Conservation (phyloP, 2,113 vertebrate genomes). For the Salvelinus namaycush region DNA sequence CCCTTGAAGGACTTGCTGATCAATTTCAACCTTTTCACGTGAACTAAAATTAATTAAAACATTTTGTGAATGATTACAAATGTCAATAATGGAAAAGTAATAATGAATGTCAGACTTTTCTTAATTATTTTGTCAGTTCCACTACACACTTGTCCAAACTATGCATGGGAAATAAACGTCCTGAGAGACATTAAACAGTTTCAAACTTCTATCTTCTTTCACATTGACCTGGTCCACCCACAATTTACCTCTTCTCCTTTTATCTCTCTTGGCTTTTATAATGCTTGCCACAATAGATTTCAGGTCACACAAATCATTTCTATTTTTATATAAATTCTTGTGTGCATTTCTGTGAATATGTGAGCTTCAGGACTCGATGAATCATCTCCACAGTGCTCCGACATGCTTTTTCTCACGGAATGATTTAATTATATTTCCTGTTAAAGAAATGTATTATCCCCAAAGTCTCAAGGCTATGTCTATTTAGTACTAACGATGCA, state of each 20-base stretch:
- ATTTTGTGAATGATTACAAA: slow-evolving; percentile 67
- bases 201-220: slow-evolving; percentile 37
- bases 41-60: slow-evolving; percentile 51
- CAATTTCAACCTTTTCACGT: slow-evolving; percentile 44
- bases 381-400: neutral
- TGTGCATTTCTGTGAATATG: neutral
- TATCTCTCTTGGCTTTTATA: too few relatives aligned
- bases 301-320: neutral
- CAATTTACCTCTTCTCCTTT: neutral
- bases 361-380: neutral
- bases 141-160: slow-evolving; percentile 83
- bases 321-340: neutral
- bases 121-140: slow-evolving; percentile 46
- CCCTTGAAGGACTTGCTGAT: slow-evolving; percentile 68
- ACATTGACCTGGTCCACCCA: neutral
- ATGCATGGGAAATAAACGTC: slow-evolving; percentile 82
- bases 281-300: neutral
- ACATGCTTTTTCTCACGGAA: neutral
- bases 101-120: slow-evolving; percentile 72
- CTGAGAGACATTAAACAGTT: slow-evolving; percentile 71
- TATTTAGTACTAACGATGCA: neutral
- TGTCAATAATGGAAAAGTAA: slow-evolving; percentile 58
- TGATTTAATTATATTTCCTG: neutral
- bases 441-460: neutral
- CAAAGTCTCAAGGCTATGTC: neutral